phyloP scores from a whole-genome alignment of 2,113 vertebrate species.

The Verasper variegatus region DNA sequence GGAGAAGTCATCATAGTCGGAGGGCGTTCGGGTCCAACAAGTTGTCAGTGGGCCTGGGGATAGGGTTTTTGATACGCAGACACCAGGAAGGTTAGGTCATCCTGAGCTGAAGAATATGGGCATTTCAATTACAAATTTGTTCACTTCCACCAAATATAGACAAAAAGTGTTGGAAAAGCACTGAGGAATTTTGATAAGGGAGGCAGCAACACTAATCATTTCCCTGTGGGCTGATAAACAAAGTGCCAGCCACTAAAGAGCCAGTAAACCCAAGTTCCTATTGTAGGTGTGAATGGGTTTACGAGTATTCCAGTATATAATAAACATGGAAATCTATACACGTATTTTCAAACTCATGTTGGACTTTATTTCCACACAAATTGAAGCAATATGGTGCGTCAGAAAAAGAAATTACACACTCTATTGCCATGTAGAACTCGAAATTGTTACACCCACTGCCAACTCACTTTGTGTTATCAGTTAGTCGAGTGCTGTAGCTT shows the following conservation, averaged over 20 bases:
- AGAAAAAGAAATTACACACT: neutral
- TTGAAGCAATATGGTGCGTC: neutral
- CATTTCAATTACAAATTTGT: conserved; percentile 16
- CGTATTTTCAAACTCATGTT: no score
- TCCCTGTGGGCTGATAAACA: conserved; percentile 31
- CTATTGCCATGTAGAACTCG: no score
- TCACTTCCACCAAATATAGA: conserved; percentile 64
- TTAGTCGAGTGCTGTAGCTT: neutral
- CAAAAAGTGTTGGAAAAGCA: conserved; percentile 42
- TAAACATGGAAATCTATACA: neutral
- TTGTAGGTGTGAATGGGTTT: conserved; percentile 23
- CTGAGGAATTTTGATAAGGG: conserved; percentile 54
- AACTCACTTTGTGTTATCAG: conserved; percentile 3
- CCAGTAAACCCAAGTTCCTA: neutral
- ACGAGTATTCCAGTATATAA: neutral
- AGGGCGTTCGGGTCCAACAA: conserved; percentile 43
- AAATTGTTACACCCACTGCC: neutral
- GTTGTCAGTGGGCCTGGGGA: conserved; percentile 49
- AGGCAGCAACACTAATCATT: conserved; percentile 27
- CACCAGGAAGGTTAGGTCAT: conserved; percentile 31
- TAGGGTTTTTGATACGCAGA: conserved; percentile 62
- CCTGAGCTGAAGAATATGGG: no score
- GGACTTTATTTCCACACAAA: no score
- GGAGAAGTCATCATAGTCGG: conserved; percentile 62
- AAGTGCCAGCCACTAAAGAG: conserved; percentile 31